Evolutionary conservation across 2,888 invertebrate species (phyloP).

Genomic region (Drosophila kanekoi): DNA sequence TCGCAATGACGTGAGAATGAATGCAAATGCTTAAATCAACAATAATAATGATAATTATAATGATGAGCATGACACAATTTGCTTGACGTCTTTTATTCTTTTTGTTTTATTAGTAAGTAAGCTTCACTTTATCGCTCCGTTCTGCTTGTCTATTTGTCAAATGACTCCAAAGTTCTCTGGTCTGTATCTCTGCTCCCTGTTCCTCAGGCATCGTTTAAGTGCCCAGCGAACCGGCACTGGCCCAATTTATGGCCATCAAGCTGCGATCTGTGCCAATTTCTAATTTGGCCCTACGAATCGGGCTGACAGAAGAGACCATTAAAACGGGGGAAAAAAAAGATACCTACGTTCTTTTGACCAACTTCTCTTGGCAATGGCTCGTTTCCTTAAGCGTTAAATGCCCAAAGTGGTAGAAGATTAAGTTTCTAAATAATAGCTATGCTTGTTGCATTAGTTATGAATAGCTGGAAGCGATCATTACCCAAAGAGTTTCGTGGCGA

Average conservation of each 20-base stretch:
- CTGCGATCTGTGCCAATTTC: conserved; percentile 72
- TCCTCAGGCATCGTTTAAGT: conserved; percentile 14
- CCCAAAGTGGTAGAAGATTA: neutral
- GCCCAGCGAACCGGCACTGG: conserved; percentile 35
- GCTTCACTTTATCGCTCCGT: conserved; percentile 32
- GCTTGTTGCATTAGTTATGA: neutral
- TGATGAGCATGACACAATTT: conserved; percentile 59
- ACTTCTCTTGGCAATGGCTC: conserved; percentile 8
- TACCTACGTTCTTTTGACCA: conserved; percentile 7
- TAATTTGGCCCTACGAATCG: conserved; percentile 8
- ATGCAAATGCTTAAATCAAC: conserved; percentile 47
- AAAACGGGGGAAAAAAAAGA: conserved; percentile 5
- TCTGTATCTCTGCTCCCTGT: neutral
- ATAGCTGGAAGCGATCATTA: neutral
- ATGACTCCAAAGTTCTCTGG: conserved; percentile 9
- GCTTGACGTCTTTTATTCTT: conserved; percentile 13
- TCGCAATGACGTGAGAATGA: conserved; percentile 44
- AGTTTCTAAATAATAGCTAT: neutral
- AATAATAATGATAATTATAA: conserved; percentile 55
- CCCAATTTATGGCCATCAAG: conserved; percentile 65
- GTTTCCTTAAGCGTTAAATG: conserved; percentile 20
- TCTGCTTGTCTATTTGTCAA: conserved; percentile 21
- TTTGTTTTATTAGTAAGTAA: conserved; percentile 41
- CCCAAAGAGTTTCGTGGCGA: neutral
- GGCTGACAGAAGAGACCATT: conserved; percentile 10